Evolutionary conservation across 64 coral and sea anemone genomes (phyloP).

Genomic region (Acropora yongei): DNA sequence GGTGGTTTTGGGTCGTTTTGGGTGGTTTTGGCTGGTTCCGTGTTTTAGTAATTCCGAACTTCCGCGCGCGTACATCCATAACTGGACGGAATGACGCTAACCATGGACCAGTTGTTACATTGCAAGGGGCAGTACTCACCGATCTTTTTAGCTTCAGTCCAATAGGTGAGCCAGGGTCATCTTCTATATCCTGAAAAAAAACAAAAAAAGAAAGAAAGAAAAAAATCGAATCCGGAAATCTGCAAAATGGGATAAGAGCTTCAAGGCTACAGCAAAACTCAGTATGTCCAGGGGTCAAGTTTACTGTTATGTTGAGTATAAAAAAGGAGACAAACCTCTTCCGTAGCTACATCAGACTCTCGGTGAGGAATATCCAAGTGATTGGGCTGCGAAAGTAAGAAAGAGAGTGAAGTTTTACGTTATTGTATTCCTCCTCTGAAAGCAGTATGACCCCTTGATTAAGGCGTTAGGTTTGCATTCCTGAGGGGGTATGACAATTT

Average conservation of each 20-base stretch:
- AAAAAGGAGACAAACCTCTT: slow-evolving; percentile 3
- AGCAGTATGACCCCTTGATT: too few relatives aligned
- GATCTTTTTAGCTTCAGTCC: slow-evolving; percentile 23
- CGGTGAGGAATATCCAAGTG: slow-evolving; percentile 10
- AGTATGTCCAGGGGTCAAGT: too few relatives aligned
- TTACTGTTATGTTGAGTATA: background rate
- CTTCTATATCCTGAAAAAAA: slow-evolving; percentile 19
- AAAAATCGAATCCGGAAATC: background rate
- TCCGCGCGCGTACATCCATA: too few relatives aligned
- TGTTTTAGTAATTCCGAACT: too few relatives aligned
- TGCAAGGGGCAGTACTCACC: background rate
- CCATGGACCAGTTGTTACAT: too few relatives aligned
- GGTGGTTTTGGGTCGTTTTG: too few relatives aligned
- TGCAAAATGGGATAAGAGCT: background rate
- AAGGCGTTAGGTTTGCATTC: too few relatives aligned
- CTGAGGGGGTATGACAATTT: too few relatives aligned
- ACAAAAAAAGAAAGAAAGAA: background rate
- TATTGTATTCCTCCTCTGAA: background rate
- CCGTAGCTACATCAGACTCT: slow-evolving; percentile 23
- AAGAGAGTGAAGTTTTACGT: background rate
- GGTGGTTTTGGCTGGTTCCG: too few relatives aligned
- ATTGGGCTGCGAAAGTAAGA: background rate
- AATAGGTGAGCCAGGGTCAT: background rate
- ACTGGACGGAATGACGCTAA: too few relatives aligned
- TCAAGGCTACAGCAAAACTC: background rate